phyloP scores from a whole-genome alignment of 2,113 vertebrate species.

The Calypte anna region DNA sequence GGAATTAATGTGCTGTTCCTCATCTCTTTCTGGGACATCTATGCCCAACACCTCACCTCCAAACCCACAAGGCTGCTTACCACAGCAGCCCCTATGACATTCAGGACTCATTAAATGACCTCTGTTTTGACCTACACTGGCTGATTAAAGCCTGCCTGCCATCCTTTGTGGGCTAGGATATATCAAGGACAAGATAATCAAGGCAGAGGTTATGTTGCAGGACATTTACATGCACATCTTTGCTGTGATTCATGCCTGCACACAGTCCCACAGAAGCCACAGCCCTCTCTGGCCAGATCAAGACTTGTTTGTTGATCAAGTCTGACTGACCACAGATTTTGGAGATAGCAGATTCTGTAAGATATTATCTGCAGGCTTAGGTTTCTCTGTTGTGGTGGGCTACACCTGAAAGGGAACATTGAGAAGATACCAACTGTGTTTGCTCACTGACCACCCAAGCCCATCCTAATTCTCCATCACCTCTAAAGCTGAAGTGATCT shows the following conservation, averaged over 20 bases:
- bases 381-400: background rate
- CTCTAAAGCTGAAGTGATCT: background rate
- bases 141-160: background rate
- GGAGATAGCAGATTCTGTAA: background rate
- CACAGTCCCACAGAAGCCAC: background rate
- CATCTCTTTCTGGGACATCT: background rate
- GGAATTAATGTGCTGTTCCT: background rate
- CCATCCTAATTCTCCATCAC: background rate
- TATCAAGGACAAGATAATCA: background rate
- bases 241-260: background rate
- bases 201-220: background rate
- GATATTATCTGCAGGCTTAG: background rate
- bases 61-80: background rate
- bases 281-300: background rate
- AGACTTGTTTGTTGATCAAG: background rate
- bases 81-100: background rate
- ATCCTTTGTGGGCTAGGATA: background rate
- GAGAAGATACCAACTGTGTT: background rate
- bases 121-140: background rate
- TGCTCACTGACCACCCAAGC: background rate
- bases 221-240: background rate
- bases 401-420: background rate
- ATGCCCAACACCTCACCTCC: background rate
- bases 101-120: background rate
- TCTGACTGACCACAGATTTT: background rate